Base-by-base conservation (phyloP, 2,888 invertebrate genomes). In the Plagodis dolabraria region DNA sequence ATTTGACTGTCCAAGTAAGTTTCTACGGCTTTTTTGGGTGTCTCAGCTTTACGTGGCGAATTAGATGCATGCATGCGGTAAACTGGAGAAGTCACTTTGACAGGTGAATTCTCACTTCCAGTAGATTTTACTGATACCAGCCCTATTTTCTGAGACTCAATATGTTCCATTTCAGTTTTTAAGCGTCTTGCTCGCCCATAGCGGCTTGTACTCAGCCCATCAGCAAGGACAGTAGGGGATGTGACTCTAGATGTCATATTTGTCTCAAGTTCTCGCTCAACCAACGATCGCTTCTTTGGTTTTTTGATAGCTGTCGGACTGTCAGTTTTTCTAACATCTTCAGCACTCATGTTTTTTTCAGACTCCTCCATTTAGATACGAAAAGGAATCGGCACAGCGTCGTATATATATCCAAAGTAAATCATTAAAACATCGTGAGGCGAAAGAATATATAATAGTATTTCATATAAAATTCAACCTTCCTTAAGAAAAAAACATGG, bases 111-210 rank as follows among this genome's bases (percentile, higher is more conserved):
- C 7, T 85, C 86, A 1, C 69, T 40, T 45, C 63, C 60, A 0
- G 83, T 81, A 22, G 86, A 82, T 65, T 83, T 84, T 2, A 79
- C 45, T 35, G 75, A 49, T 58, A 83, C 85, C 0, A 67, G 71
- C 22, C 80, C 12, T 7, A 33, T 38, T 60, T 47, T 49, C 40
- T 61, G 82, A 82, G 53, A 48, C 33, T 57, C 56, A 9, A 49
- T 49, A 12, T 53, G 43, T 22, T 94, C 93, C 10, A 74, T 69
- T 2, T 86, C 84, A n/a, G 85, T 79, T 79, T 94, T 94, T 6
- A 91, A 83, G 55, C 93, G 92, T 36, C 94, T 91, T 52, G 93
- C 86, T 76, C 95, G 88, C 7, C 95, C 95, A 79, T 94, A 95
- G 10, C 95, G 93, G 68, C 95, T 95, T 35, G 83, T 93, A 43